These are phyloP conservation scores for Ursus arctos DNA, from an alignment of 2,113 vertebrate genomes.

Conservation along the genomic window DNA sequence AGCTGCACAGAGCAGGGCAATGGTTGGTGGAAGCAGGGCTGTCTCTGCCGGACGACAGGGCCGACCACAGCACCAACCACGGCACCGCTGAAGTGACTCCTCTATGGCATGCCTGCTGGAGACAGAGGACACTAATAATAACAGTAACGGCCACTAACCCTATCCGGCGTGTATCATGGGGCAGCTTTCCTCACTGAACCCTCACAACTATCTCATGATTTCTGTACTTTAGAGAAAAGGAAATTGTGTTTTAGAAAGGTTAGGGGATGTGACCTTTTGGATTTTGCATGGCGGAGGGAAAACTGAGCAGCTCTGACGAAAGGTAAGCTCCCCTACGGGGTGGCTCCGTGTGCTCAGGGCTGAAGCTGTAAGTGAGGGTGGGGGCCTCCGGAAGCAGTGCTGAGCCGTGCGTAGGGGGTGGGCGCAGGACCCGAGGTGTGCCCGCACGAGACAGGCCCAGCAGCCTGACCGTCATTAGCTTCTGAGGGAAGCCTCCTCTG, in stretches of 20 bases:
- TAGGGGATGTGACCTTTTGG: not conserved
- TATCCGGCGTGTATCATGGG: fast-evolving
- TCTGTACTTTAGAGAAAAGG: not conserved
- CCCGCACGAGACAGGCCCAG: fast-evolving
- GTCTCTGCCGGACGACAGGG: no score
- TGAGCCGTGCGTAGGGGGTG: no score
- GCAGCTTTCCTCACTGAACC: fast-evolving
- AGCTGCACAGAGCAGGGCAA: not conserved
- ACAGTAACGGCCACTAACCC: not conserved
- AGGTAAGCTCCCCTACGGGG: not conserved
- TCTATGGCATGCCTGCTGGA: no score
- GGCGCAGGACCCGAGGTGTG: no score
- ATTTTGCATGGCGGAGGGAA: not conserved
- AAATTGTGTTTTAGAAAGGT: not conserved
- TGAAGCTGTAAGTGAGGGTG: not conserved
- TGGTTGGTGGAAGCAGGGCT: fast-evolving
- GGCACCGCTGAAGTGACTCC: fast-evolving
- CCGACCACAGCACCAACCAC: no score
- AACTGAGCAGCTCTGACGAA: not conserved
- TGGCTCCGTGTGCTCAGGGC: not conserved
- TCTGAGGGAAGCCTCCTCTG: not conserved
- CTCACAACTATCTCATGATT: not conserved
- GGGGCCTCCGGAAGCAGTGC: not conserved
- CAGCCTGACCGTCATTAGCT: fast-evolving
- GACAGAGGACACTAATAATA: no score